Base-by-base conservation (phyloP, 2,888 invertebrate species). In the Heteromyza rotundicornis region DNA sequence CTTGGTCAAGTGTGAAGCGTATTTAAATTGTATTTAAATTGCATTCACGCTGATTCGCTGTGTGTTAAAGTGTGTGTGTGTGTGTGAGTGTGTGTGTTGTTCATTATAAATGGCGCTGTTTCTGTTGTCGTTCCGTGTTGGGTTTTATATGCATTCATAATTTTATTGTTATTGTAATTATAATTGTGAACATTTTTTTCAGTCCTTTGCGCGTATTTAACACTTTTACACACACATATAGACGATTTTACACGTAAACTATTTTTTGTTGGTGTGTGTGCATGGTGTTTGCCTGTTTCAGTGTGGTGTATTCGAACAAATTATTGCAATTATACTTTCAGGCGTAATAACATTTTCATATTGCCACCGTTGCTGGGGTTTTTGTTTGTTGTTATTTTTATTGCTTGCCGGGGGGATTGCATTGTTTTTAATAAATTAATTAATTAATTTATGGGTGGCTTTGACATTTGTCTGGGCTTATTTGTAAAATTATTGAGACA, bases 1-100 rank as follows among this genome's bases (percentile, higher is more conserved):
- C 60, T 54, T 57, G 60, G 60, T 63, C 63, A 63, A 63, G 63
- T 51, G 22, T 49, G 47, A 47, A n/a, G 8, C 40, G 10, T n/a
- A n/a, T 40, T 40, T 40, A 40, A 10, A 40, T 40, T 40, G 16
- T 32, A 32, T 8, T 8, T 32, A 32, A 32, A 32, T 10, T 40
- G 40, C n/a, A 40, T 40, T 7, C 32, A 32, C 32, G 12, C 32
- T 8, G 7, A 32, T n/a, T n/a, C 40, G 12, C 8, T 40, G 16
- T 40, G 40, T 40, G 40, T 40, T 40, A n/a, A n/a, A n/a, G n/a
- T n/a, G 40, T 40, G 16, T 40, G 40, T 40, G n/a, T 40, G 40
- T n/a, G 14, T 40, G 40, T 40, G 14, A 40, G n/a, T 40, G 40
- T n/a, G 16, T 40, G 10, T 40, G 27, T 51, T 19, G 14, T 32